phyloP scores from a whole-genome alignment of 2,888 invertebrate genomes.

The Sphinx pinastri region DNA sequence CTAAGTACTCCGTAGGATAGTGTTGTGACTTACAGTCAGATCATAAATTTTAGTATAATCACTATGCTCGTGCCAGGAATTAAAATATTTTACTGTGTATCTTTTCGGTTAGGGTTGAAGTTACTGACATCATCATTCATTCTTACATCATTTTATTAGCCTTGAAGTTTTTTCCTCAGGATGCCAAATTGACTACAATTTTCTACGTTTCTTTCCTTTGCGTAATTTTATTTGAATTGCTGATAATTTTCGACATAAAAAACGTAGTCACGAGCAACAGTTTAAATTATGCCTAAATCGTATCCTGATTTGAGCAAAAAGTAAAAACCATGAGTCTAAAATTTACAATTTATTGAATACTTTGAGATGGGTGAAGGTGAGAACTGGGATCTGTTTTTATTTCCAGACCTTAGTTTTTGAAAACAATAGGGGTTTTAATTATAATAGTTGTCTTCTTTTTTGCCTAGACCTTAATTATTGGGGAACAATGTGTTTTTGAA shows the following conservation, averaged over 20 bases:
- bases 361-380: neutral
- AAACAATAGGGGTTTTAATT: no score
- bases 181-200: constrained; percentile 12
- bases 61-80: neutral
- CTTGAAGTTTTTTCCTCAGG: constrained; percentile 6
- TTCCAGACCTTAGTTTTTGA: no score
- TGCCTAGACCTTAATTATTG: no score
- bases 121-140: neutral
- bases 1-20: no score
- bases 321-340: neutral
- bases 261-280: neutral
- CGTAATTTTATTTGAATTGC: constrained; percentile 11
- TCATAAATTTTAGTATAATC: neutral
- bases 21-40: no score
- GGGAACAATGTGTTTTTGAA: no score
- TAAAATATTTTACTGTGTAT: neutral
- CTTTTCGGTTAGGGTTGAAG: neutral
- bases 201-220: constrained; percentile 8
- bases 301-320: constrained; percentile 1
- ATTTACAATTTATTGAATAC: neutral
- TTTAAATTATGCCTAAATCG: constrained; percentile 1
- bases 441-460: no score
- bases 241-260: constrained; percentile 8
- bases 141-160: constrained; percentile 9
- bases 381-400: no score